Evolutionary conservation across 2,797 vertebrate genomes (phyloP).

Genomic region (Echeneis naucrates): DNA sequence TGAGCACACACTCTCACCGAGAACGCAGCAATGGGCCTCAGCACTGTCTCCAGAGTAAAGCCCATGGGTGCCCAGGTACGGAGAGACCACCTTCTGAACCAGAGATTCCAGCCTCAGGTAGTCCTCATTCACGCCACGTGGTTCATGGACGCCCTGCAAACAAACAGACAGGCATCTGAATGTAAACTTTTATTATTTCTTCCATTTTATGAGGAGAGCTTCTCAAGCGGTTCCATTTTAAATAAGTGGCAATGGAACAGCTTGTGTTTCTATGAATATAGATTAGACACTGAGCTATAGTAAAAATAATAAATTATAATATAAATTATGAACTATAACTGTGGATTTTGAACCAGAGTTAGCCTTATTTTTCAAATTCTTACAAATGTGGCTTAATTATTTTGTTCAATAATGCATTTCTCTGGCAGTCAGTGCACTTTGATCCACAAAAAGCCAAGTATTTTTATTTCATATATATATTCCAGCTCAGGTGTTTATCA

Average conservation of each 20-base stretch:
- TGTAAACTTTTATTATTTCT: neutral
- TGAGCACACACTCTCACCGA: conserved; percentile 85
- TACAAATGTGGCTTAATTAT: neutral
- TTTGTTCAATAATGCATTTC: neutral
- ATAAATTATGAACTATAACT: neutral
- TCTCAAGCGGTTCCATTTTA: neutral
- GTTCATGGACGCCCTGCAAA: conserved; percentile 93
- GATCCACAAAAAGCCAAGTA: neutral
- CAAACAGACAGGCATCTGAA: neutral
- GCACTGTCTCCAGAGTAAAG: conserved; percentile 90
- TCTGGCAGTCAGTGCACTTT: neutral
- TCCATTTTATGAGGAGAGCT: neutral
- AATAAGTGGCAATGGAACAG: neutral
- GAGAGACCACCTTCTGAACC: conserved; percentile 96
- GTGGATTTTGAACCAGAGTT: neutral
- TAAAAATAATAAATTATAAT: neutral
- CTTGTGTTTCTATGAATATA: neutral
- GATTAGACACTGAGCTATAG: neutral
- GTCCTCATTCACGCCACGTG: conserved; percentile 92
- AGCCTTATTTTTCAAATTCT: neutral
- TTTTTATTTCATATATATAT: no score
- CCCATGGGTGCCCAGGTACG: conserved; percentile 95
- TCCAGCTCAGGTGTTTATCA: conserved; percentile 1
- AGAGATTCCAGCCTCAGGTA: conserved; percentile 94
- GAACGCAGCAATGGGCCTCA: conserved; percentile 87